A percentile compares a stretch with the other conserved stretches of the same genome.
phyloP scores from a whole-genome alignment of 1,140 invertebrate species.

The Leucophenga varia region DNA sequence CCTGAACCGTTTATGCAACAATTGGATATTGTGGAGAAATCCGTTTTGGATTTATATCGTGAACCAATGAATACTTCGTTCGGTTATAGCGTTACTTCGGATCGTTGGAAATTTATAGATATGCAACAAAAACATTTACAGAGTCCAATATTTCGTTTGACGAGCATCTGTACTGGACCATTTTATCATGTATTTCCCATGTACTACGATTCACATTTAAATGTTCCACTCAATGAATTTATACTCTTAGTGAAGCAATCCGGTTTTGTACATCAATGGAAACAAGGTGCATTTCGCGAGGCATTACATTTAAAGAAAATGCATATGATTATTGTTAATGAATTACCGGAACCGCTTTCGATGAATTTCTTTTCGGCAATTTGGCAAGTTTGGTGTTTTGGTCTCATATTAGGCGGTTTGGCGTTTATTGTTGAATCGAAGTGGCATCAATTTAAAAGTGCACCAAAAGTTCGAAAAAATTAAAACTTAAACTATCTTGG shows the following conservation, averaged over 20 bases:
- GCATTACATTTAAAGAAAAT: conserved; percentile 24
- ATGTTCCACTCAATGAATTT: conserved; percentile 26
- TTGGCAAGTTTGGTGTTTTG: conserved; percentile 35
- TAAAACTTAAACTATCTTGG: background rate
- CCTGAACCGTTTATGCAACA: conserved; percentile 25
- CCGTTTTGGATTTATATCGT: conserved; percentile 19
- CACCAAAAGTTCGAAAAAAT: background rate
- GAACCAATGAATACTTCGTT: conserved; percentile 29
- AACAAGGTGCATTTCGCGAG: conserved; percentile 33
- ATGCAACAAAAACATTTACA: conserved; percentile 34
- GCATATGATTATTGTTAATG: conserved; percentile 19
- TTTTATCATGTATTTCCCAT: conserved; percentile 46
- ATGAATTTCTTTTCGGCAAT: conserved; percentile 31
- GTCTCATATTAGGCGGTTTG: conserved; percentile 28
- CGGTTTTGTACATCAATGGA: conserved; percentile 34
- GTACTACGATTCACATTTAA: conserved; percentile 37
- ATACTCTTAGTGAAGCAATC: conserved; percentile 38
- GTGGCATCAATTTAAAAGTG: conserved; percentile 19
- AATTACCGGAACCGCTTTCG: conserved; percentile 25
- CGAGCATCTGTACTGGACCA: conserved; percentile 39
- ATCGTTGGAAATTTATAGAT: conserved; percentile 37
- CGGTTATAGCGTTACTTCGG: conserved; percentile 38
- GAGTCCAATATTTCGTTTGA: conserved; percentile 32
- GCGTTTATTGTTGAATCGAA: conserved; percentile 37
- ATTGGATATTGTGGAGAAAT: conserved; percentile 22